A percentile compares a stretch with the other conserved stretches of the same genome.
phyloP scores from a whole-genome alignment of 37 sponge, comb jelly and placozoan genomes.

The Spongia lamella region DNA sequence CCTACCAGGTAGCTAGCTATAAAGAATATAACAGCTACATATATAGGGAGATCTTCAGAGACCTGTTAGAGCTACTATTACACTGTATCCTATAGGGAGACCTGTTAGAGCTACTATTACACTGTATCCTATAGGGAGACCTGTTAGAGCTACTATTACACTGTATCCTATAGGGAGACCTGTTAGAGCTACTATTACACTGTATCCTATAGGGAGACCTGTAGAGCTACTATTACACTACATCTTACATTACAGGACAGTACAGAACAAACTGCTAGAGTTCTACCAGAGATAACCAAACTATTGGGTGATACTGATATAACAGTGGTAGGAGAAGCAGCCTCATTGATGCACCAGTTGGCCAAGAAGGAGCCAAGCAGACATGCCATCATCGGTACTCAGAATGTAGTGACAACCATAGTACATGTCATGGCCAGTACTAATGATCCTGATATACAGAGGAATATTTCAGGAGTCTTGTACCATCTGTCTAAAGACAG shows the following conservation, averaged over 20 bases:
- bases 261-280: slow-evolving; percentile 69
- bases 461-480: slow-evolving; percentile 57
- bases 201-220: neutral
- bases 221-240: no score
- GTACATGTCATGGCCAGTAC: slow-evolving; percentile 74
- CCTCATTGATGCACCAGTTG: slow-evolving; percentile 75
- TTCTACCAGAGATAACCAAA: slow-evolving; percentile 71
- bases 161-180: neutral
- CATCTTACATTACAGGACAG: slow-evolving; percentile 56
- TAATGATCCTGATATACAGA: slow-evolving; percentile 68
- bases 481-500: slow-evolving; percentile 78
- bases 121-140: no score
- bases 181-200: neutral
- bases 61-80: no score
- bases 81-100: no score
- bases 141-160: no score
- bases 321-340: slow-evolving; percentile 51
- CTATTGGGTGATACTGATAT: slow-evolving; percentile 63
- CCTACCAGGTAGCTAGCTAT: no score
- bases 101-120: no score
- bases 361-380: slow-evolving; percentile 91
- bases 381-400: slow-evolving; percentile 71
- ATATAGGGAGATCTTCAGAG: no score
- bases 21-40: no score
- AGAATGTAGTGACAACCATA: slow-evolving; percentile 51